Percentiles rank a stretch among this genome's conserved stretches.
Conservation (phyloP, 2,113 vertebrate species). For the Oenanthe melanoleuca region DNA sequence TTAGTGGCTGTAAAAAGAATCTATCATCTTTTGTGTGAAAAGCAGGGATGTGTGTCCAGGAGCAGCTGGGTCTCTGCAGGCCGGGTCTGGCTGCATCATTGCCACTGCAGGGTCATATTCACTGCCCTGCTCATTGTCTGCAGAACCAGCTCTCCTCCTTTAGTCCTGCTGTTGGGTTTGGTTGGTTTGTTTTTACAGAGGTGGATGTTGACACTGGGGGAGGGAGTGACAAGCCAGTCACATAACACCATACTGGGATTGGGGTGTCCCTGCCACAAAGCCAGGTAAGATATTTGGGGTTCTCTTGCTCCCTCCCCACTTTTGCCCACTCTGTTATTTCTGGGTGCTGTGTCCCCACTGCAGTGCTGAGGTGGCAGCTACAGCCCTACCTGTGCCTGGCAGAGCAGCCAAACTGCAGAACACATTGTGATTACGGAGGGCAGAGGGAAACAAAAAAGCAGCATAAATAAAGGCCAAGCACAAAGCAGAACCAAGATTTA, state of each 20-base stretch:
- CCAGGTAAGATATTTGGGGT: no score
- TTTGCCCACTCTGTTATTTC: neutral
- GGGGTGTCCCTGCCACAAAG: neutral
- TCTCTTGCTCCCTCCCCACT: neutral
- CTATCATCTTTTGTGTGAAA: no score
- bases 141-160: neutral
- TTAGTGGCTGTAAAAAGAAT: neutral
- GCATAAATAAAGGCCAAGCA: neutral
- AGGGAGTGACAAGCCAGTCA: neutral
- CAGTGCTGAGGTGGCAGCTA: neutral
- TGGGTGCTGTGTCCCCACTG: neutral
- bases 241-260: fast-evolving
- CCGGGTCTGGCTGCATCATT: neutral
- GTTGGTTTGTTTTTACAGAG: neutral
- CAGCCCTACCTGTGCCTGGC: neutral
- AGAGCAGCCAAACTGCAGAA: neutral
- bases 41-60: fast-evolving
- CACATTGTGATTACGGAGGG: neutral
- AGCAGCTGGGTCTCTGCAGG: no score
- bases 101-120: neutral
- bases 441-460: neutral
- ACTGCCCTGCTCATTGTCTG: neutral
- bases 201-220: neutral
- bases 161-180: neutral
- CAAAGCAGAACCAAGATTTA: neutral